A percentile compares a stretch with the other conserved stretches of the same genome.
These are phyloP conservation scores for Mastigias papua DNA, from an alignment of 30 jellyfish, hydroid and myxozoan genomes.

Conservation along the genomic window DNA sequence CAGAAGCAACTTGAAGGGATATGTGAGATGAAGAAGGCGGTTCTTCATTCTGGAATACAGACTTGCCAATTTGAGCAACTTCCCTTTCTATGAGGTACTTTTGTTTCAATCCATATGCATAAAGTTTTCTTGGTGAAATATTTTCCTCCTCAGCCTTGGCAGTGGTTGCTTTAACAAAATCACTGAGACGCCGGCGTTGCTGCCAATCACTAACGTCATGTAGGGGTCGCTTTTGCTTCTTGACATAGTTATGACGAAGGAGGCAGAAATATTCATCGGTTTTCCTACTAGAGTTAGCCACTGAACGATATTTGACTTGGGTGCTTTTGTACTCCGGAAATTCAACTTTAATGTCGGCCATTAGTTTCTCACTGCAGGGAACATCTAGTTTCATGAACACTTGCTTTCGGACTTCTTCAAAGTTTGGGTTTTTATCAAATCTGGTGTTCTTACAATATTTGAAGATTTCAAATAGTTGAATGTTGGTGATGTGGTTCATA, in stretches of 20 bases:
- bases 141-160: background rate
- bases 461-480: background rate
- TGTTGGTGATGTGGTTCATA: background rate
- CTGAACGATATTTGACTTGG: background rate
- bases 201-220: conserved; percentile 5
- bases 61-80: background rate
- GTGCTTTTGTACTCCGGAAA: background rate
- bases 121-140: background rate
- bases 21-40: background rate
- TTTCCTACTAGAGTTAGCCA: background rate
- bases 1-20: conserved; percentile 22
- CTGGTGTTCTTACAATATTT: background rate
- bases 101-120: background rate
- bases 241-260: background rate
- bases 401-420: background rate
- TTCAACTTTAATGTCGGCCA: conserved; percentile 2
- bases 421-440: conserved; percentile 12
- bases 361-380: background rate
- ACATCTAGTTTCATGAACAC: background rate
- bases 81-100: background rate
- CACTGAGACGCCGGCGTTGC: conserved; percentile 16
- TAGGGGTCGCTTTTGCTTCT: conserved; percentile 16
- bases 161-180: background rate
- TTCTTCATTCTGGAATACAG: background rate
- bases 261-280: background rate